A percentile compares a stretch with the other conserved stretches of the same genome.
Conservation (phyloP, 2,888 invertebrate species). For the Cylindroiulus punctatus region DNA sequence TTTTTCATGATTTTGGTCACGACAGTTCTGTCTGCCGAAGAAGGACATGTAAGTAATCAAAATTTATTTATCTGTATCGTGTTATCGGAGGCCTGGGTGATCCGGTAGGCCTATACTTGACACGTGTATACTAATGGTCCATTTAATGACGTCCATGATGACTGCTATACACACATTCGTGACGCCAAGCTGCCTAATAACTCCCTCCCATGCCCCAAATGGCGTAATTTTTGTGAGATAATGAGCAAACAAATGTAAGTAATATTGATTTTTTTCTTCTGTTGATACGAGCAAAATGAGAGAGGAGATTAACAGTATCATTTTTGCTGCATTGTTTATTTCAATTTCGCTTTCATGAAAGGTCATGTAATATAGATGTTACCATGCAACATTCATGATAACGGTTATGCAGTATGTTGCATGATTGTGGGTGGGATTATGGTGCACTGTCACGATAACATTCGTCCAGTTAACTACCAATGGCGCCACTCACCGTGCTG, state of each 20-base stretch:
- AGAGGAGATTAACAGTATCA: neutral
- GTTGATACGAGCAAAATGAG: neutral
- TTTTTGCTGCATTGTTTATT: slow-evolving; percentile 3
- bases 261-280: neutral
- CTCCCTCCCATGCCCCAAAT: neutral
- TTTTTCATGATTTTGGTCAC: slow-evolving; percentile 37
- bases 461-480: neutral
- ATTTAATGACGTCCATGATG: neutral
- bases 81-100: neutral
- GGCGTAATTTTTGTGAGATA: slow-evolving; percentile 2
- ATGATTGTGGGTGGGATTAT: slow-evolving; percentile 7
- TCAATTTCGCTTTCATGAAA: slow-evolving; percentile 13
- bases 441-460: neutral
- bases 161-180: neutral
- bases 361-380: slow-evolving; percentile 37
- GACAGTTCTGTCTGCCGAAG: slow-evolving; percentile 50
- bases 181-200: slow-evolving; percentile 1
- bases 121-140: slow-evolving; percentile 12
- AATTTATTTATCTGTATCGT: neutral
- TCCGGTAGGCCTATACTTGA: slow-evolving; percentile 13
- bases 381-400: neutral
- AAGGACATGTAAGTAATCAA: slow-evolving; percentile 48
- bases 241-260: slow-evolving; percentile 42
- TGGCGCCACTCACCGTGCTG: slow-evolving; percentile 15
- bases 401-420: neutral